A percentile compares a stretch with the other conserved stretches of the same genome.
These are phyloP conservation scores for Deroplatys truncata DNA, from an alignment of 2,888 invertebrate genomes.

Conservation along the genomic window DNA sequence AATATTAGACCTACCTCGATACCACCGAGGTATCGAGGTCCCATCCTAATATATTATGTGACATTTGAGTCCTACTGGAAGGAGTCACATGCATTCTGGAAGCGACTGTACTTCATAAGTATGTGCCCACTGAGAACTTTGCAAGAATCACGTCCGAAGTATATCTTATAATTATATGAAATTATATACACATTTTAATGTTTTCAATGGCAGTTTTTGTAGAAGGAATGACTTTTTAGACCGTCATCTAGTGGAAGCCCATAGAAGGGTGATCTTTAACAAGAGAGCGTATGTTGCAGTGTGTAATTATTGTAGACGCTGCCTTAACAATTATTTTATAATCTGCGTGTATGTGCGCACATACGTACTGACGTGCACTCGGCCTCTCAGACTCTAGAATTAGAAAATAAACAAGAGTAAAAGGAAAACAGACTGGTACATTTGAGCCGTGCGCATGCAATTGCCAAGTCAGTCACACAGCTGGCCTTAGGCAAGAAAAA, in stretches of 20 bases:
- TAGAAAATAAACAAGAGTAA: not conserved
- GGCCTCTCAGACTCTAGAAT: not conserved
- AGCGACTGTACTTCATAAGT: not conserved
- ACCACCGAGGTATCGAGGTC: too few relatives aligned
- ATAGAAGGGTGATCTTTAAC: not conserved
- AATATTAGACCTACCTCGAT: too few relatives aligned
- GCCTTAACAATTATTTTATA: not conserved
- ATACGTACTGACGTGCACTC: not conserved
- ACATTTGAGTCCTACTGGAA: too few relatives aligned
- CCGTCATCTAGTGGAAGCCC: not conserved
- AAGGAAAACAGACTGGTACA: not conserved
- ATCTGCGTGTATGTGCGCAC: not conserved
- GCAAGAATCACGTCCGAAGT: not conserved
- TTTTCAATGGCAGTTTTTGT: not conserved
- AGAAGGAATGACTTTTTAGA: not conserved
- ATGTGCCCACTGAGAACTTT: not conserved
- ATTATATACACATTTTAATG: slow-evolving; percentile 12
- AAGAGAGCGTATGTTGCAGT: not conserved
- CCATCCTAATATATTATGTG: too few relatives aligned
- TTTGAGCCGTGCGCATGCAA: not conserved
- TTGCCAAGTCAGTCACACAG: not conserved
- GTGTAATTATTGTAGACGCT: not conserved
- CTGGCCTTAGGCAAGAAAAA: not conserved
- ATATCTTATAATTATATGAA: slow-evolving; percentile 1
- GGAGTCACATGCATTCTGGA: not conserved